Conservation (phyloP, 1,140 invertebrate species). For the Brachionus asplanchnoidis region DNA sequence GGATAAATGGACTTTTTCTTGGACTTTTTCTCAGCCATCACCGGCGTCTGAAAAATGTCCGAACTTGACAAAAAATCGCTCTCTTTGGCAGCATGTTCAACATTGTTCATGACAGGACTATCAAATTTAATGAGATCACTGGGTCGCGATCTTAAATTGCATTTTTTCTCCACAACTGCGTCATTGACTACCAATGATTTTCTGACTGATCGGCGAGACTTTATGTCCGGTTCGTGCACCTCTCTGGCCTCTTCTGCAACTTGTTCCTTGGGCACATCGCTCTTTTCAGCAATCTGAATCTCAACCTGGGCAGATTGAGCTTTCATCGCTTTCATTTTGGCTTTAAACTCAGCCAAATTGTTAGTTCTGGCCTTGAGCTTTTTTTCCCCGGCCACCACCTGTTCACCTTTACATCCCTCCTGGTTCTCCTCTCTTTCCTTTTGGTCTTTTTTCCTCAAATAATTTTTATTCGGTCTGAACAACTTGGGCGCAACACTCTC, state of each 20-base stretch:
- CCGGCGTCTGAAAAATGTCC: not conserved
- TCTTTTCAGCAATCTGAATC: not conserved
- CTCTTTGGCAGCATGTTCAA: not conserved
- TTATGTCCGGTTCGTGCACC: not conserved
- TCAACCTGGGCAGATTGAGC: not conserved
- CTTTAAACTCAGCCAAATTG: constrained; percentile 15
- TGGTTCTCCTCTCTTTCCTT: not conserved
- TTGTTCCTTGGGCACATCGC: not conserved
- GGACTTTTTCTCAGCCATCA: not conserved
- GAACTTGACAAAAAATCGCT: not conserved
- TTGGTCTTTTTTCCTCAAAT: constrained; percentile 36
- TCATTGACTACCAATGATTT: not conserved
- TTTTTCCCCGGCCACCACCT: not conserved
- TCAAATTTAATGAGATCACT: constrained; percentile 40
- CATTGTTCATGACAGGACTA: not conserved
- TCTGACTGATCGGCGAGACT: not conserved
- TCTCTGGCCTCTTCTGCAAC: not conserved
- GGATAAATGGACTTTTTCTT: constrained; percentile 23
- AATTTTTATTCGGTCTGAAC: not conserved
- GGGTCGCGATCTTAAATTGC: constrained; percentile 32
- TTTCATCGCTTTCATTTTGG: constrained; percentile 39
- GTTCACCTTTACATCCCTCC: not conserved
- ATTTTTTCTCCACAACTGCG: not conserved
- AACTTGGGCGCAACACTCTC: not conserved
- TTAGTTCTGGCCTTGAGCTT: not conserved